These are phyloP conservation scores for Zonitis immaculata DNA, from an alignment of 2,888 invertebrate species.

Conservation along the genomic window DNA sequence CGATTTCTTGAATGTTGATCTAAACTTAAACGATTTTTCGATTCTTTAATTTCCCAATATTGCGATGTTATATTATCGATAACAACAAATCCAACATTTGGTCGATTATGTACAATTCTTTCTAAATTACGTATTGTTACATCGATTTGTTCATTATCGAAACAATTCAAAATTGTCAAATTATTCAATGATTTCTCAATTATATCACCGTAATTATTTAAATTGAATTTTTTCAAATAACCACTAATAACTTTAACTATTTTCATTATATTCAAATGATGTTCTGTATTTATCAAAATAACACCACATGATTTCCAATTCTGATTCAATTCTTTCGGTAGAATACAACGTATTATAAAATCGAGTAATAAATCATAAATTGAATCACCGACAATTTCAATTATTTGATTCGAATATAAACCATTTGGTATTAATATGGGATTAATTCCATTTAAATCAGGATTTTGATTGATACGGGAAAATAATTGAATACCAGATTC, in stretches of 20 bases:
- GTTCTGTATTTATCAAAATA: constrained; percentile 31
- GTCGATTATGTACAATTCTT: constrained; percentile 26
- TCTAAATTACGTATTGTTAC: constrained; percentile 32
- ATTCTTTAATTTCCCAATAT: constrained; percentile 31
- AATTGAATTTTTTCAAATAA: constrained; percentile 23
- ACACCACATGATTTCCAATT: constrained; percentile 33
- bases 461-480: constrained; percentile 28
- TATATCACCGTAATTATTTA: constrained; percentile 21
- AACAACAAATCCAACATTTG: constrained; percentile 29
- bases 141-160: constrained; percentile 29
- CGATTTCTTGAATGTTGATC: constrained; percentile 27
- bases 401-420: constrained; percentile 27
- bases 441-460: constrained; percentile 28
- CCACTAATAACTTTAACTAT: constrained; percentile 33
- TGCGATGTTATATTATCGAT: constrained; percentile 35
- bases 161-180: constrained; percentile 33
- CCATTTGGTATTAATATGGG: constrained; percentile 29
- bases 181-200: constrained; percentile 32
- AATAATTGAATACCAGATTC: constrained; percentile 38
- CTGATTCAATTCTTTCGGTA: constrained; percentile 26
- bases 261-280: constrained; percentile 33
- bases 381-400: constrained; percentile 31
- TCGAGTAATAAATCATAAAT: constrained; percentile 30
- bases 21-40: constrained; percentile 26
- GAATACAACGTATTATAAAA: constrained; percentile 32